Conservation (phyloP, 2,797 vertebrate species). For the Ceyx erithaca region DNA sequence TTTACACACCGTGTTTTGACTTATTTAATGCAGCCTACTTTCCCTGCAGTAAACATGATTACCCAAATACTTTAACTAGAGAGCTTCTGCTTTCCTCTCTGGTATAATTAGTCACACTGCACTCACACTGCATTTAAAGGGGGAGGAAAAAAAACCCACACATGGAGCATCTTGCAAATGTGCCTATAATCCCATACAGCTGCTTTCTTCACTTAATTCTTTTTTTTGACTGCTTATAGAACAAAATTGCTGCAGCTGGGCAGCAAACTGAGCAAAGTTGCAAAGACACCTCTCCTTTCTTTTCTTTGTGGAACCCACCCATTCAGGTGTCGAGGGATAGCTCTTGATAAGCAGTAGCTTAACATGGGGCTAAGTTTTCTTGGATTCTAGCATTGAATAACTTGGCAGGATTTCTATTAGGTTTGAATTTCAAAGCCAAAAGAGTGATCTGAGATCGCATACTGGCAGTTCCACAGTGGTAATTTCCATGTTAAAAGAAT, state of each 20-base stretch:
- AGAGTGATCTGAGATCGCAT: conserved; percentile 78
- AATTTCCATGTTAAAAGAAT: conserved; percentile 80
- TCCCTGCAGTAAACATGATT: conserved; percentile 83
- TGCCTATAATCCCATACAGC: conserved; percentile 75
- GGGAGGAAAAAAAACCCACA: conserved; percentile 34
- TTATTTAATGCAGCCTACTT: conserved; percentile 84
- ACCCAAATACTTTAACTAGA: conserved; percentile 82
- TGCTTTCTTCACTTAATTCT: conserved; percentile 74
- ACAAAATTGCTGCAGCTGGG: conserved; percentile 67
- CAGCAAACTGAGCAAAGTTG: conserved; percentile 68
- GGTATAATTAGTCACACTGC: conserved; percentile 81
- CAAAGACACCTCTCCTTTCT: conserved; percentile 43
- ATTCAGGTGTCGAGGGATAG: conserved; percentile 29
- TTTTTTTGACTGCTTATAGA: conserved; percentile 62
- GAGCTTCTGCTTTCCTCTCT: conserved; percentile 80
- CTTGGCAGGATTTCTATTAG: conserved; percentile 78
- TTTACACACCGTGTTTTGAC: conserved; percentile 81
- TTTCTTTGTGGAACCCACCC: conserved; percentile 49
- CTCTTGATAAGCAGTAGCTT: conserved; percentile 63
- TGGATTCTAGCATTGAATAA: conserved; percentile 72
- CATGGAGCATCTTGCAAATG: conserved; percentile 77
- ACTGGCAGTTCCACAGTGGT: conserved; percentile 78
- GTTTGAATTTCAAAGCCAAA: conserved; percentile 79
- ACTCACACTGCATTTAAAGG: conserved; percentile 75
- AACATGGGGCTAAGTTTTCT: conserved; percentile 71